Conservation (phyloP, 23 tunicate genomes). For the Ciona savignyi region DNA sequence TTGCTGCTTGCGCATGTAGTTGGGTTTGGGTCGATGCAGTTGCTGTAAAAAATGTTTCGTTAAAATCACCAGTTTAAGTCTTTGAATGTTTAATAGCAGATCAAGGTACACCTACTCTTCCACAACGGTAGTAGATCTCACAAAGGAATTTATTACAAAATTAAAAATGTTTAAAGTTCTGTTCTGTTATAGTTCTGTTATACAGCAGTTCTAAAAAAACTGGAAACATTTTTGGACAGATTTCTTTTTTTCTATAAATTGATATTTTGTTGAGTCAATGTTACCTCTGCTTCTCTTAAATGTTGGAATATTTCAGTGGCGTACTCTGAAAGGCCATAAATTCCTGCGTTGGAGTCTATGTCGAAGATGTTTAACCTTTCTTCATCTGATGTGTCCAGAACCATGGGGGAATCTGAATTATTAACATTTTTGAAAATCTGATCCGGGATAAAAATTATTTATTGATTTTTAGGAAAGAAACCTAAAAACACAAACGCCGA, state of each 20-base stretch:
- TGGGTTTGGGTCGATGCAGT: slow-evolving; percentile 61
- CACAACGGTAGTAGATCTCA: too few relatives aligned
- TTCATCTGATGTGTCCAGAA: slow-evolving; percentile 49
- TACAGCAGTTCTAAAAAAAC: too few relatives aligned
- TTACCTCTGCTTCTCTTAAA: slow-evolving; percentile 76
- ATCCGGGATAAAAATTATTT: too few relatives aligned
- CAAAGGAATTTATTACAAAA: too few relatives aligned
- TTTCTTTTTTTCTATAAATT: too few relatives aligned
- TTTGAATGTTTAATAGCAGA: too few relatives aligned
- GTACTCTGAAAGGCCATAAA: slow-evolving; percentile 77
- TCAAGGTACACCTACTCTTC: too few relatives aligned
- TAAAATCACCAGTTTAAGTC: not conserved
- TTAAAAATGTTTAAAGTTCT: too few relatives aligned
- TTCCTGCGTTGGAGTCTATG: slow-evolving; percentile 46
- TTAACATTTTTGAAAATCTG: too few relatives aligned
- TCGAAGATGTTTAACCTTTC: slow-evolving; percentile 48
- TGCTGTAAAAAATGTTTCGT: slow-evolving; percentile 24
- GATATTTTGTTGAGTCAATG: too few relatives aligned
- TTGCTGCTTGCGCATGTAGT: slow-evolving; percentile 97
- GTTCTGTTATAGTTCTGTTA: too few relatives aligned
- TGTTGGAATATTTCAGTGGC: slow-evolving; percentile 88
- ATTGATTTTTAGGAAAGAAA: not conserved
- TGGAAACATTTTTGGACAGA: too few relatives aligned
- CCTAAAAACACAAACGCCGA: slow-evolving; percentile 1
- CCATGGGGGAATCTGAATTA: slow-evolving; percentile 67